Conservation (phyloP, 2,797 vertebrate genomes). For the Sparidentex hasta region DNA sequence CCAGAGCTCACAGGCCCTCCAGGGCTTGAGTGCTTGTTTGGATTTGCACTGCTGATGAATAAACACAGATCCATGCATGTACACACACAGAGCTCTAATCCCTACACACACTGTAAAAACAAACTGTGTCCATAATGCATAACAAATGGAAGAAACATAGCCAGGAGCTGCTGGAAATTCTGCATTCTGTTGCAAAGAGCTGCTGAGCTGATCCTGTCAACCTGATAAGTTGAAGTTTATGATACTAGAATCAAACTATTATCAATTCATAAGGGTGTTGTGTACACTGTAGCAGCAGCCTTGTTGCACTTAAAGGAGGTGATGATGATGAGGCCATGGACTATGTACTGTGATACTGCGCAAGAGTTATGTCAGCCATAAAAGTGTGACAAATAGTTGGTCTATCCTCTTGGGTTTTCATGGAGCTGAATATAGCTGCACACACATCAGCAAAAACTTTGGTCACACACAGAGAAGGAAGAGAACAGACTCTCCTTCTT, state of each 20-base stretch:
- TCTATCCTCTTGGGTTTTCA: conserved; percentile 16
- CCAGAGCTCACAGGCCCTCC: conserved; percentile 7
- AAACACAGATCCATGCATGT: conserved; percentile 37
- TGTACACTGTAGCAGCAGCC: conserved; percentile 9
- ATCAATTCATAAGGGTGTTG: neutral
- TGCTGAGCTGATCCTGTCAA: conserved; percentile 16
- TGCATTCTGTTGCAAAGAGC: neutral
- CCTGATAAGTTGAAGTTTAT: conserved; percentile 19
- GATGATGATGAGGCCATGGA: conserved; percentile 23
- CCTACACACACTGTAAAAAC: conserved; percentile 24
- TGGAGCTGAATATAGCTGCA: conserved; percentile 30
- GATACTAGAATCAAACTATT: neutral
- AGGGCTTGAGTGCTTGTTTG: conserved; percentile 18
- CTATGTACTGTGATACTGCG: conserved; percentile 16
- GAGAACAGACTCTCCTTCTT: neutral
- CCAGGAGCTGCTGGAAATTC: neutral
- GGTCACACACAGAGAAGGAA: neutral
- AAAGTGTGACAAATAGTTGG: conserved; percentile 32
- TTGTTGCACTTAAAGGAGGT: conserved; percentile 14
- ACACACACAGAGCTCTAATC: conserved; percentile 39
- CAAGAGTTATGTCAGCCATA: conserved; percentile 31
- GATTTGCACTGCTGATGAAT: conserved; percentile 35
- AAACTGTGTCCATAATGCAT: conserved; percentile 36
- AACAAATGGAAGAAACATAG: conserved; percentile 37
- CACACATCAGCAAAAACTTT: conserved; percentile 40